These are phyloP conservation scores for Gallinago solitaria DNA, from an alignment of 2,797 vertebrate species.

Conservation along the genomic window DNA sequence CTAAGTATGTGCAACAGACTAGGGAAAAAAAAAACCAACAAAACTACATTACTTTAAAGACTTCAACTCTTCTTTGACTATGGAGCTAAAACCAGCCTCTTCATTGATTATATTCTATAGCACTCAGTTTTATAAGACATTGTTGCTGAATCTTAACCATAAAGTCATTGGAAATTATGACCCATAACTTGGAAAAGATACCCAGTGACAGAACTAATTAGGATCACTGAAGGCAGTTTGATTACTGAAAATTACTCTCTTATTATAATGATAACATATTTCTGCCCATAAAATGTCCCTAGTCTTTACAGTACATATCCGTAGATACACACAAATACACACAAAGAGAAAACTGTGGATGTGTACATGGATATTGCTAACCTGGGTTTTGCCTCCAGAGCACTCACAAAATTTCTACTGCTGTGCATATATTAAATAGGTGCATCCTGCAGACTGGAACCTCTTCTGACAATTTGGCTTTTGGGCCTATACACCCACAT, in stretches of 20 bases:
- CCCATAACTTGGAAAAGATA: background rate
- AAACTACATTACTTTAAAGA: background rate
- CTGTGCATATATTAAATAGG: background rate
- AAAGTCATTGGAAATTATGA: background rate
- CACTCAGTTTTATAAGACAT: background rate
- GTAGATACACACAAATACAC: background rate
- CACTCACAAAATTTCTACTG: background rate
- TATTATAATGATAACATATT: background rate
- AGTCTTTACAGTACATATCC: background rate
- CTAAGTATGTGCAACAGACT: background rate
- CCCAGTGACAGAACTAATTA: background rate
- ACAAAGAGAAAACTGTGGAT: background rate
- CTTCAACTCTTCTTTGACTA: background rate
- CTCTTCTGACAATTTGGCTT: background rate
- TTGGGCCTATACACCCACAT: background rate
- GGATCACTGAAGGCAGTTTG: background rate
- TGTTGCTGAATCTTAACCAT: background rate
- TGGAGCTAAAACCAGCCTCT: background rate
- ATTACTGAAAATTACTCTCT: background rate
- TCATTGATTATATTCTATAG: background rate
- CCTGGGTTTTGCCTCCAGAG: background rate
- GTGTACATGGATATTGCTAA: background rate
- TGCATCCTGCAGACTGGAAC: background rate
- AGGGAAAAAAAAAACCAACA: rapidly evolving
- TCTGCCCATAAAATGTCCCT: background rate